Evolutionary conservation across 2,888 invertebrate genomes (phyloP).

Genomic region (Epinotia ramella): DNA sequence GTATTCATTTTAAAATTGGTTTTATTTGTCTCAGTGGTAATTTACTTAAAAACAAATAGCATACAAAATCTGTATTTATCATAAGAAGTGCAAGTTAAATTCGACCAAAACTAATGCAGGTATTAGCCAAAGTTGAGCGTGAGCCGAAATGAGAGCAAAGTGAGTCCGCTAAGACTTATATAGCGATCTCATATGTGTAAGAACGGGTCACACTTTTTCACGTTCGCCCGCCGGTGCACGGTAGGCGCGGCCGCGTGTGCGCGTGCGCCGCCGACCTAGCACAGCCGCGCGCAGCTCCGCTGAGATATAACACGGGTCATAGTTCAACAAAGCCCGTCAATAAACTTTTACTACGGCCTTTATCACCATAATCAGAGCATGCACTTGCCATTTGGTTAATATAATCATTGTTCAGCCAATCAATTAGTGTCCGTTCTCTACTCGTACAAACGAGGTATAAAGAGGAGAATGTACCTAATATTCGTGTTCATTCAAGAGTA

Average conservation of each 20-base stretch:
- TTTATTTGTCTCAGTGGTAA: conserved; percentile 45
- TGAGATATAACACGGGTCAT: conserved; percentile 28
- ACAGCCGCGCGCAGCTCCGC: conserved; percentile 24
- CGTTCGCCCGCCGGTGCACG: conserved; percentile 73
- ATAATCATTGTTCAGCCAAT: not conserved
- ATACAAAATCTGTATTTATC: conserved; percentile 26
- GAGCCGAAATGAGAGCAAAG: conserved; percentile 84
- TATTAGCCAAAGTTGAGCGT: conserved; percentile 80
- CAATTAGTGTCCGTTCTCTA: not conserved
- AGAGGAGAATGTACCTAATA: not conserved
- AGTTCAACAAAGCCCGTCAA: conserved; percentile 40
- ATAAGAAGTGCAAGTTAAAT: conserved; percentile 29
- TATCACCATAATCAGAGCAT: conserved; percentile 16
- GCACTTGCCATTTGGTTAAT: conserved; percentile 24
- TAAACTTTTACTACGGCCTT: conserved; percentile 12
- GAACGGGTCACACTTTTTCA: conserved; percentile 83
- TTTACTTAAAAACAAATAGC: conserved; percentile 31
- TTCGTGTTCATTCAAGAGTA: not conserved
- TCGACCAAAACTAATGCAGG: conserved; percentile 61
- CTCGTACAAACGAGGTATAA: not conserved
- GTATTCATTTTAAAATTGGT: conserved; percentile 63
- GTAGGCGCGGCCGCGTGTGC: conserved; percentile 72
- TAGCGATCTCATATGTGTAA: conserved; percentile 84
- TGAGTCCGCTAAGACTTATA: conserved; percentile 80
- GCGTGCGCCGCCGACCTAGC: conserved; percentile 34